Evolutionary conservation across 2,113 vertebrate genomes (phyloP).

Genomic region (Hepsetus odoe): DNA sequence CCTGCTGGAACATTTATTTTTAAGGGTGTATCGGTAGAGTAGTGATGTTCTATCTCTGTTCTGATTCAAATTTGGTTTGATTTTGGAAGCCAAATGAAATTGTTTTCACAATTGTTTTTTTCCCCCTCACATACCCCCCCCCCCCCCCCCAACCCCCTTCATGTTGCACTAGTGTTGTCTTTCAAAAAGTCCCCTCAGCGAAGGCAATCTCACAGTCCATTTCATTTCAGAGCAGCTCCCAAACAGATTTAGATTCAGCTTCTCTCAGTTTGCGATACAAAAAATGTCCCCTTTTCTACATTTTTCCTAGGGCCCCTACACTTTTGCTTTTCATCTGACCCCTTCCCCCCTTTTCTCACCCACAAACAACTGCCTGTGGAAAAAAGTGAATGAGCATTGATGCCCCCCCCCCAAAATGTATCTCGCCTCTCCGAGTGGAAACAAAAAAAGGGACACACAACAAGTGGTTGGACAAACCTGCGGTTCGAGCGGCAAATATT

Average conservation of each 20-base stretch:
- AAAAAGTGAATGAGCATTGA: conserved; percentile 46
- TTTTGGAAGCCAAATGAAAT: conserved; percentile 15
- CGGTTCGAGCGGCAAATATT: conserved; percentile 52
- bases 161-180: no score
- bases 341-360: background rate
- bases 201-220: conserved; percentile 32
- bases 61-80: background rate
- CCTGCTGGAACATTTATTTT: background rate
- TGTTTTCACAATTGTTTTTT: conserved; percentile 20
- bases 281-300: background rate
- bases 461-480: conserved; percentile 50
- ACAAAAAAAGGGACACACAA: conserved; percentile 62
- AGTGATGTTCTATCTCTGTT: conserved; percentile 1
- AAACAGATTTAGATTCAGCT: conserved; percentile 41
- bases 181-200: background rate
- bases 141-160: background rate
- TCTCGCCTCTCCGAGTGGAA: conserved; percentile 64
- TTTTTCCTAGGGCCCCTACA: conserved; percentile 23
- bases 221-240: conserved; percentile 24
- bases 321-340: conserved; percentile 55
- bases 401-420: conserved; percentile 51
- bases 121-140: background rate
- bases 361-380: conserved; percentile 6
- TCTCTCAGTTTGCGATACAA: conserved; percentile 27
- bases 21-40: background rate